Evolutionary conservation across 2,888 invertebrate species (phyloP), one percentile per base, ranked within the genome.

Genomic region (Diarsia rubi): DNA sequence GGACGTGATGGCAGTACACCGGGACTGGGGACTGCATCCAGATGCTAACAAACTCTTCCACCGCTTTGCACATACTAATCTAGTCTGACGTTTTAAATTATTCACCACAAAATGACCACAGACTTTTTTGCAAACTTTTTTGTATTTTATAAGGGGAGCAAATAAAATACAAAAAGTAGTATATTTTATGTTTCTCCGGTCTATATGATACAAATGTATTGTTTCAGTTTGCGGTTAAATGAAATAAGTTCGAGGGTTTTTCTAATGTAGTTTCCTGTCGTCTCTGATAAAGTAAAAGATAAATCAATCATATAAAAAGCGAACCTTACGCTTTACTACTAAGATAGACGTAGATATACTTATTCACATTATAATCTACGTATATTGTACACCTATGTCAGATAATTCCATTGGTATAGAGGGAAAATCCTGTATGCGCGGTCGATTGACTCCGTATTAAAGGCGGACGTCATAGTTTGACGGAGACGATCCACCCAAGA

Each of bases 401-500:
- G 78, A 85, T 83, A 76, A 83, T 79, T 81, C 71, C 47, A 76
- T 84, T 80, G 19, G 49, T 54, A 66, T 69, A 62, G 42, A 78
- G 65, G 66, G 62, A 62, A 78, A 81, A 80, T 70, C 69, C 73
- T 60, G 31, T 60, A 63, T 47, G 63, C 42, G 52, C 69, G 60
- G 47, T 60, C 77, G 71, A 79, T 83, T 84, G 70, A 71, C 59
- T 81, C 42, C 52, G 64, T 75, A 79, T 85, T 79, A 75, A 69
- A 78, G 65, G 68, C 67, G 67, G 68, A 78, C 70, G 69, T 69
- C 69, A 76, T 71, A 81, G 84, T 83, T 87, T 83, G 75, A 71
- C 57, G 63, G 67, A 71, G 59, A 72, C 59, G 62, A 75, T 77
- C 82, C 73, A 70, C 54, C 69, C 31, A 68, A 78, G 73, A 82